These are phyloP conservation scores for Phainopepla nitens DNA, from an alignment of 2,113 vertebrate genomes.

Conservation along the genomic window DNA sequence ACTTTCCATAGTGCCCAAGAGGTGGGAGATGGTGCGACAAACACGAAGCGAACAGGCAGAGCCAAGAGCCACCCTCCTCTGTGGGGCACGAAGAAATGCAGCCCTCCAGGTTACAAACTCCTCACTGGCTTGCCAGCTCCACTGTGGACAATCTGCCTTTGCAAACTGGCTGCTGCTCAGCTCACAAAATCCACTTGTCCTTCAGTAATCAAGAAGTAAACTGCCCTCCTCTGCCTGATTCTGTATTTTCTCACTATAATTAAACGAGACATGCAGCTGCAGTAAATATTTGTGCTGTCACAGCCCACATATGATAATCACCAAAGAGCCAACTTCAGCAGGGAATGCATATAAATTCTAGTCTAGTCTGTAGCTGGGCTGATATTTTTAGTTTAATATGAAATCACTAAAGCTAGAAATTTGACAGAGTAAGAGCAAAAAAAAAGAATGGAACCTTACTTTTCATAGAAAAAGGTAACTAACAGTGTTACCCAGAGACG, in stretches of 20 bases:
- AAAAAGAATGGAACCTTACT: neutral
- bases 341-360: neutral
- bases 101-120: neutral
- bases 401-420: neutral
- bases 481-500: neutral
- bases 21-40: neutral
- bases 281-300: neutral
- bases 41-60: rapidly evolving
- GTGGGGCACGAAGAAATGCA: neutral
- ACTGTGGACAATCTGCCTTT: neutral
- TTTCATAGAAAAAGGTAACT: neutral
- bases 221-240: neutral
- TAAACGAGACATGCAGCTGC: neutral
- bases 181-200: neutral
- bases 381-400: neutral
- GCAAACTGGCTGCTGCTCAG: neutral
- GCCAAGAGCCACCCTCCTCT: neutral
- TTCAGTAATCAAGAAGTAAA: neutral
- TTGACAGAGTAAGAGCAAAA: neutral
- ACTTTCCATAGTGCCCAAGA: neutral
- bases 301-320: neutral
- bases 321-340: neutral
- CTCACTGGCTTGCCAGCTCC: neutral
- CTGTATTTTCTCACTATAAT: neutral
- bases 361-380: neutral